Base-by-base conservation (phyloP, 1,140 invertebrate genomes). In the Nomia melanderi region DNA sequence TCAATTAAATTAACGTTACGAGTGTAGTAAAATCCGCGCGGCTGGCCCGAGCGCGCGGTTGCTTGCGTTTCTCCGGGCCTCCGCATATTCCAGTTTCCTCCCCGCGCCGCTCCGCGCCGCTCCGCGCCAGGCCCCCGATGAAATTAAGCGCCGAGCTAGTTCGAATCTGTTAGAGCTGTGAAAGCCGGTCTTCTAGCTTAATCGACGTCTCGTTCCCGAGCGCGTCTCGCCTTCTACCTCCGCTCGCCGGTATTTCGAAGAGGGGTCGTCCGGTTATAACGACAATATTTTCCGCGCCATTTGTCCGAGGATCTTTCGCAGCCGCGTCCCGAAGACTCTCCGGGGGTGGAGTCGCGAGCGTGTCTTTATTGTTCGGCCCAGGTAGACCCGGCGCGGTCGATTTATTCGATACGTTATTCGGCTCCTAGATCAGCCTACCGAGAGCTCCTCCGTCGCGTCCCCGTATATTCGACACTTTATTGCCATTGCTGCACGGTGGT, bases 381-480 rank as follows among this genome's bases (percentile, higher is more conserved):
- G 82, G 82, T 83, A 83, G 81, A 64, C 62, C n/a, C 12, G 63
- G 59, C 57, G 12, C 11, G 39, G 60, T 54, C 27, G 47, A 39
- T n/a, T 74, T 78, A 69, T 29, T 33, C 67, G 67, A 83, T 53
- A 79, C 63, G 60, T 83, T 76, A 70, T 62, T 83, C 63, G 72
- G 36, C 67, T 83, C 67, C 82, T 84, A 84, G 82, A 84, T 83
- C 78, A 74, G 62, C 74, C 81, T 63, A 31, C 56, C 72, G 65
- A 76, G 62, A 71, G 53, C 31, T 53, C 47, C 39, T 33, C 56
- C 2, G n/a, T n/a, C n/a, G 53, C 78, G 82, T 84, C 25, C 74
- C 80, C 82, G 83, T 85, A 85, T 84, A 85, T 85, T 84, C 39
- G 31, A 62, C 31, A 53, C 76, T 85, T 85, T 85, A 85, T 84